Evolutionary conservation across 2,113 vertebrate genomes (phyloP), one percentile per base, ranked within the genome.

Genomic region (Strix aluco): DNA sequence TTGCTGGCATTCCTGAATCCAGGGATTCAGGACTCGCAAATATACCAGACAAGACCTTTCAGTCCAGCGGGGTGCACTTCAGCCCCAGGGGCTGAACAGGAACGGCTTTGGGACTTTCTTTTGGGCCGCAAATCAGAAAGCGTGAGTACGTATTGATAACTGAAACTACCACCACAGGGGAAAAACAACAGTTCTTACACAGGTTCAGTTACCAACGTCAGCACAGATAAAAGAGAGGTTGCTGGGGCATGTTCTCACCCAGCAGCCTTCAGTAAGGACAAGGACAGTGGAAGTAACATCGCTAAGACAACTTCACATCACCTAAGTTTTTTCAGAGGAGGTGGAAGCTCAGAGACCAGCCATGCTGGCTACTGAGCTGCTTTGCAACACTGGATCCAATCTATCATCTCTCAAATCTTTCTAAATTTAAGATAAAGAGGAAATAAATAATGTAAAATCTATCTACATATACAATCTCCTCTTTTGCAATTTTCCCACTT

Each of bases 141-240:
- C 0, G 0, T 38, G 44, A 52, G 73, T 34, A 58, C 3, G 5
- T 34, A 19, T 2, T 22, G 52, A 38, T 40, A 78, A 77, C 9
- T 10, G 47, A 82, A 95, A 62, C 36, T 52, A 29, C 21, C 13
- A 6, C 42, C 34, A 38, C n/a, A 55, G 26, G 13, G 11, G 6
- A 10, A 6, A 30, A 32, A 42, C n/a, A 19, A 5, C 44, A 7
- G n/a, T 19, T 78, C n/a, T 62, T 36, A 25, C 0, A 0, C 22
- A 47, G 21, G 40, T 67, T 81, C 70, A 34, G 20, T 44, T 47
- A 32, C 21, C 69, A 46, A 40, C 36, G 52, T 49, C n/a, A 81
- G 49, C 47, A 67, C 12, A 58, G 70, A 46, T 36, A 13, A 36
- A 66, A 72, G 34, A 74, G 27, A 61, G 46, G 22, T 14, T 65